These are phyloP conservation scores for Xiphophorus couchianus DNA, from an alignment of 2,113 vertebrate species.

Conservation along the genomic window DNA sequence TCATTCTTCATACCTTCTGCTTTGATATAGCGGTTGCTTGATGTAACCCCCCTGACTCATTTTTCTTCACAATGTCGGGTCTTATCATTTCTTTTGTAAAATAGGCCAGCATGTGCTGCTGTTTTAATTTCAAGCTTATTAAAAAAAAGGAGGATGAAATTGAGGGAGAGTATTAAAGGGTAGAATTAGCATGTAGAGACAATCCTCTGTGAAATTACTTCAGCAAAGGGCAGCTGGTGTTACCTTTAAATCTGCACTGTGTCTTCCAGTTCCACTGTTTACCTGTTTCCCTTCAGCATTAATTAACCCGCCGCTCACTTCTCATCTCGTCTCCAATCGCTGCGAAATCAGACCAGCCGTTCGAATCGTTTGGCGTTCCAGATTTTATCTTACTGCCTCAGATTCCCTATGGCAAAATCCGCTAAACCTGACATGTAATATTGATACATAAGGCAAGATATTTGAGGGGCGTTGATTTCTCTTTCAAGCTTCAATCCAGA, in stretches of 20 bases:
- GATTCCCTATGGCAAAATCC: not conserved
- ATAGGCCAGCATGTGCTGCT: slow-evolving; percentile 64
- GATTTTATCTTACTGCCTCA: not conserved
- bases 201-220: slow-evolving; percentile 78
- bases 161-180: slow-evolving; percentile 76
- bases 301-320: slow-evolving; percentile 54
- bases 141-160: slow-evolving; percentile 65
- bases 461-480: not conserved
- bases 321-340: slow-evolving; percentile 25
- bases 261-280: slow-evolving; percentile 30
- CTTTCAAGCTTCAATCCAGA: not conserved
- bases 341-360: slow-evolving; percentile 23
- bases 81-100: slow-evolving; percentile 64
- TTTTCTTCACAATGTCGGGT: slow-evolving; percentile 54
- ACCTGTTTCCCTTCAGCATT: slow-evolving; percentile 40
- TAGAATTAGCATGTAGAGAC: slow-evolving; percentile 79
- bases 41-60: slow-evolving; percentile 59
- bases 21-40: slow-evolving; percentile 48
- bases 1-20: slow-evolving; percentile 31
- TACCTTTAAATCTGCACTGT: not conserved
- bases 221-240: slow-evolving; percentile 47
- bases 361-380: not conserved
- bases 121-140: slow-evolving; percentile 84
- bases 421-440: not conserved
- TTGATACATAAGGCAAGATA: not conserved